Conservation (phyloP, 2,888 invertebrate species). For the Antheraea assamensis region DNA sequence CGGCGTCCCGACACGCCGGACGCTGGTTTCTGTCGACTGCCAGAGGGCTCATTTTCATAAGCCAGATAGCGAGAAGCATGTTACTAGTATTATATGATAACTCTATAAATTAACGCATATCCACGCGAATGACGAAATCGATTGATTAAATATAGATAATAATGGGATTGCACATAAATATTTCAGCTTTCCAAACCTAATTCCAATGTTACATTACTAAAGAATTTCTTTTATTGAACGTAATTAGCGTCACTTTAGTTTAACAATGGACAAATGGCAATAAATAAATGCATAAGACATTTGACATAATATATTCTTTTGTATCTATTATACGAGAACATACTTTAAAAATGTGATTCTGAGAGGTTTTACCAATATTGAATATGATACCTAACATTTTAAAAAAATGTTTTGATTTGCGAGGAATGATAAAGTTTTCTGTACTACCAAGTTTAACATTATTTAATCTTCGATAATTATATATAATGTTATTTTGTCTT, state of each 20-base stretch:
- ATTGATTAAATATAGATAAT: not conserved
- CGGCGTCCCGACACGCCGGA: constrained; percentile 33
- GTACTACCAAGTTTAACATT: no score
- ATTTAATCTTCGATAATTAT: no score
- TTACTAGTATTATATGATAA: not conserved
- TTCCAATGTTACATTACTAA: not conserved
- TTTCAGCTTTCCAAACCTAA: not conserved
- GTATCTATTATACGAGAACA: not conserved
- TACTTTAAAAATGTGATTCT: not conserved
- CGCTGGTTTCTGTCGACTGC: constrained; percentile 14
- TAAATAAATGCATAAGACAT: not conserved
- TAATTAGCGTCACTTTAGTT: not conserved
- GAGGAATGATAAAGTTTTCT: no score
- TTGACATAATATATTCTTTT: not conserved
- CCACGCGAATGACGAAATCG: not conserved
- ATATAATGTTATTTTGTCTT: no score
- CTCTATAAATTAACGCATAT: not conserved
- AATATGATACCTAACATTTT: not conserved
- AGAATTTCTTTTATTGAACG: not conserved
- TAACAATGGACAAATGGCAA: not conserved
- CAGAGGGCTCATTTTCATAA: constrained; percentile 10
- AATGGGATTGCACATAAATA: not conserved
- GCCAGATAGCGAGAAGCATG: constrained; percentile 32
- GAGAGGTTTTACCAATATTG: not conserved
- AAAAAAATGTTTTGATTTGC: no score